These are phyloP conservation scores for Periphyllus acericola DNA, from an alignment of 2,888 invertebrate species.

Conservation along the genomic window DNA sequence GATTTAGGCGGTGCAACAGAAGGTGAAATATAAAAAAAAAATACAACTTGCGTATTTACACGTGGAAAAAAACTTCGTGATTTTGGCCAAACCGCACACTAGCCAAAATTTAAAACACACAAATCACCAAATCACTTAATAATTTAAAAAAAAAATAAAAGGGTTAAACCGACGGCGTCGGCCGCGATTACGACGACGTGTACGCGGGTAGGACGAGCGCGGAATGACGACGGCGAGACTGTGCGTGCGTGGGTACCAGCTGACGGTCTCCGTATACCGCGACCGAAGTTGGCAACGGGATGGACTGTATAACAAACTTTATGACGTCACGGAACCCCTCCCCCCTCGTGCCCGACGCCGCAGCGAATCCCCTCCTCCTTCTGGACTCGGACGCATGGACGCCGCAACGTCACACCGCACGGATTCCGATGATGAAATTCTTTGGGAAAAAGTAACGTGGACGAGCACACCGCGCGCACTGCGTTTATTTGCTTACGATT, in stretches of 20 bases:
- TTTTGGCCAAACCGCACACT: not conserved
- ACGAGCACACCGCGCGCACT: not conserved
- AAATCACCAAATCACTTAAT: not conserved
- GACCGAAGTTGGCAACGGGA: slow-evolving; percentile 60
- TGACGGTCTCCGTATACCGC: slow-evolving; percentile 42
- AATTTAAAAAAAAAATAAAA: not conserved
- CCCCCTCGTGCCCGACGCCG: not conserved
- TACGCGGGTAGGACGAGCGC: slow-evolving; percentile 25
- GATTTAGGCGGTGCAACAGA: slow-evolving; percentile 4
- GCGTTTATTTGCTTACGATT: not conserved
- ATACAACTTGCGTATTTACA: slow-evolving; percentile 10
- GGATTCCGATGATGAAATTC: slow-evolving; percentile 42
- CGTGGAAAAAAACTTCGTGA: not conserved
- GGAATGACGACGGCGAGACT: slow-evolving; percentile 38
- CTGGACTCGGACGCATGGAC: slow-evolving; percentile 19
- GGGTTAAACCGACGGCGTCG: not conserved
- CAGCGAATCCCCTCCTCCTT: not conserved
- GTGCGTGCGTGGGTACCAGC: slow-evolving; percentile 61
- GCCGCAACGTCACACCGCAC: slow-evolving; percentile 7
- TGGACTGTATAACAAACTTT: slow-evolving; percentile 45
- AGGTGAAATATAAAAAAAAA: slow-evolving; percentile 14
- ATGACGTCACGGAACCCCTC: slow-evolving; percentile 39
- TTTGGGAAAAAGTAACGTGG: not conserved
- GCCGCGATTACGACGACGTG: not conserved
- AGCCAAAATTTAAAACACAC: not conserved